Percentiles rank a stretch among this genome's conserved stretches.
These are phyloP conservation scores for Drosophila albomicans DNA, from an alignment of 1,140 invertebrate species.

Conservation along the genomic window DNA sequence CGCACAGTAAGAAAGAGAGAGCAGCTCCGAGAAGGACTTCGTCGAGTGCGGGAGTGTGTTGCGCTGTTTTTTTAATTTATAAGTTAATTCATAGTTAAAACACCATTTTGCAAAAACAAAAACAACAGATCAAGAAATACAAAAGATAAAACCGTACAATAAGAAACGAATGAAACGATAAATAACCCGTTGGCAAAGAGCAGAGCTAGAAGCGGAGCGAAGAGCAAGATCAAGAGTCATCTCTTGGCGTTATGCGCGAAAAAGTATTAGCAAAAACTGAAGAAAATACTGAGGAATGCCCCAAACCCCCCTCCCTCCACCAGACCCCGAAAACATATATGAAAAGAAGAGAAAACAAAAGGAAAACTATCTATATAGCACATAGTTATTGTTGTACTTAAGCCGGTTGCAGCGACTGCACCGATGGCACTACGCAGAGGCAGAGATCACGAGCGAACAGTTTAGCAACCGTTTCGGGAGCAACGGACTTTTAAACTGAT, in stretches of 20 bases:
- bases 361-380: slow-evolving; percentile 42
- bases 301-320: slow-evolving; percentile 7
- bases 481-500: slow-evolving; percentile 54
- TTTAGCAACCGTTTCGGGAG: slow-evolving; percentile 62
- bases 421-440: slow-evolving; percentile 34
- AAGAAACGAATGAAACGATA: slow-evolving; percentile 9
- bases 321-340: slow-evolving; percentile 10
- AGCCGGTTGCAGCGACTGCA: slow-evolving; percentile 28
- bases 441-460: slow-evolving; percentile 34
- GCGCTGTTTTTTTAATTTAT: slow-evolving; percentile 83
- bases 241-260: slow-evolving; percentile 12
- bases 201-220: slow-evolving; percentile 13
- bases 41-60: slow-evolving; percentile 50
- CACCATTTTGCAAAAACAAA: slow-evolving; percentile 37
- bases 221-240: not conserved
- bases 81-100: slow-evolving; percentile 75
- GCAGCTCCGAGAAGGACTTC: slow-evolving; percentile 47
- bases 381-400: slow-evolving; percentile 67
- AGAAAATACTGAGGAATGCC: slow-evolving; percentile 38
- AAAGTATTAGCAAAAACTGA: slow-evolving; percentile 77
- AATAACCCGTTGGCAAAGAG: slow-evolving; percentile 24
- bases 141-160: slow-evolving; percentile 38
- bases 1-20: slow-evolving; percentile 23
- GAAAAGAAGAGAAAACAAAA: slow-evolving; percentile 11
- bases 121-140: slow-evolving; percentile 35